Evolutionary conservation across 2,797 vertebrate species (phyloP), one percentile per base, ranked within the genome.

Genomic region (Pelochelys cantorii): DNA sequence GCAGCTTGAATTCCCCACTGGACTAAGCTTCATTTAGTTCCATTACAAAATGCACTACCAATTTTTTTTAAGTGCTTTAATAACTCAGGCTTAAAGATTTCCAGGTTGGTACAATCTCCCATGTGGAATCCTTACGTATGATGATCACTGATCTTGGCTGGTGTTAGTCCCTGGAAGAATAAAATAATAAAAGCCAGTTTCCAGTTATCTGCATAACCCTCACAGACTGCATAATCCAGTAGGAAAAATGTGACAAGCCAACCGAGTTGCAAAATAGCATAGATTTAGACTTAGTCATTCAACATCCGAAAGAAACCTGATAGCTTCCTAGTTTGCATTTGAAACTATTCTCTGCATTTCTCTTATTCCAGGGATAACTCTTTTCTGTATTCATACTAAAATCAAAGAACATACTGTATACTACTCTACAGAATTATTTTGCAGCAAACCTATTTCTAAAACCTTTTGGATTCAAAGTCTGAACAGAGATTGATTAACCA

Each of bases 11-110:
- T 98, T 97, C 97, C 97, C 98, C 87, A 84, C 91, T 97, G 97
- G 94, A 96, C 96, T 96, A 95, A 85, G 97, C 94, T 97, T 97
- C 96, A 94, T 96, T 98, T 97, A 97, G 96, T 93, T 96, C 96
- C 91, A 95, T 96, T 95, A 96, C 42, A 97, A 98, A 97, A 95
- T 97, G 95, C 97, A 93, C 55, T 74, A 94, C 96, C 94, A 86
- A 48, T 48, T 48, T 48, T 84, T 94, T 90, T 95, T 95, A 89
- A 87, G 80, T 0, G 79, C 81, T 92, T 96, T 87, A 87, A 88
- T 89, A 94, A 96, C 94, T 93, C 96, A 94, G 97, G 94, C 96
- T 97, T 97, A 95, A 91, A 97, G 95, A 87, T 97, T 92, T 97
- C 96, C 96, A 94, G 97, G 94, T 97, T 97, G 97, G 96, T 96